A percentile compares a stretch with the other conserved stretches of the same genome.
phyloP scores from a whole-genome alignment of 2,888 invertebrate genomes.

The Piscicola geometra region DNA sequence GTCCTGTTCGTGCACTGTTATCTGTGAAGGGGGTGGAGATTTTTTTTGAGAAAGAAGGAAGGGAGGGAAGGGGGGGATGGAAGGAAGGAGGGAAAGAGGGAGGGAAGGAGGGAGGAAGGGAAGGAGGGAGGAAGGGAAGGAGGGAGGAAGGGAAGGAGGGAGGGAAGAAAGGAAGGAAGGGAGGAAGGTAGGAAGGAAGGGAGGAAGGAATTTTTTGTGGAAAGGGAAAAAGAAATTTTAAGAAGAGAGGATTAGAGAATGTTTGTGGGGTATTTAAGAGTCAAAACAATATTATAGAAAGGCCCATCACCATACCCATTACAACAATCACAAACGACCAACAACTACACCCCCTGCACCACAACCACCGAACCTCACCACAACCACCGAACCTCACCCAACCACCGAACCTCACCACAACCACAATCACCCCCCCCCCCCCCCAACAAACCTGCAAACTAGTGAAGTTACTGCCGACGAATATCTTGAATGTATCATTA shows the following conservation, averaged over 20 bases:
- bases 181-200: neutral
- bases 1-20: constrained; percentile 14
- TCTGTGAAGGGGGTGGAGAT: neutral
- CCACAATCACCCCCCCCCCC: neutral
- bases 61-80: neutral
- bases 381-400: no score
- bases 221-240: no score
- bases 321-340: neutral
- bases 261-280: neutral
- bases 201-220: no score
- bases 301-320: no score
- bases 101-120: no score
- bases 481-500: neutral
- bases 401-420: no score
- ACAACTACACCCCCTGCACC: neutral
- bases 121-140: constrained; percentile 2
- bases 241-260: neutral
- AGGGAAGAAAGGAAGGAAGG: constrained; percentile 5
- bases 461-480: neutral
- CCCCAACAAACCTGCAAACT: neutral
- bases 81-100: no score
- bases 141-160: constrained; percentile 6
- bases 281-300: no score
- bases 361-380: no score
- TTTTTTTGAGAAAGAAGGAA: neutral